Conservation (phyloP, 2,888 invertebrate genomes). For the Pachymerium ferrugineum region DNA sequence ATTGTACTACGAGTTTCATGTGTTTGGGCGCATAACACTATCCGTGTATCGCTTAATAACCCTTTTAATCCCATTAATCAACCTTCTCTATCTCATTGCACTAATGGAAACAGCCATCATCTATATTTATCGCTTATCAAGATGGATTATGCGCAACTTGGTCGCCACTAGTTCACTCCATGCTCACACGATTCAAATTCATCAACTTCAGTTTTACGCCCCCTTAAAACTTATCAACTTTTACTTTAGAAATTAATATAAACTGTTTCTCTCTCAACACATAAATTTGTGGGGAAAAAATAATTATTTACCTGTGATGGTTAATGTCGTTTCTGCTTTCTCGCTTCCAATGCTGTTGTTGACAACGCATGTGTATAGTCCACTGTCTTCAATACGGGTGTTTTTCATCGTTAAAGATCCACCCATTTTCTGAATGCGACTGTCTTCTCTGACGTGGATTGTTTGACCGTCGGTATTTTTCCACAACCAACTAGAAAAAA, state of each 20-base stretch:
- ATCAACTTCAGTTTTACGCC: constrained; percentile 13
- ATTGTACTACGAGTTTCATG: neutral
- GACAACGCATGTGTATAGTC: constrained; percentile 88
- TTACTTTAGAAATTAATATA: neutral
- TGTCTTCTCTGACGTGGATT: neutral
- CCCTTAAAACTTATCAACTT: neutral
- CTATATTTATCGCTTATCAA: neutral
- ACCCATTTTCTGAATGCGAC: constrained; percentile 80
- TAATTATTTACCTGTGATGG: constrained; percentile 62
- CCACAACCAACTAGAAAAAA: constrained; percentile 13
- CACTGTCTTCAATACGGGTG: constrained; percentile 85
- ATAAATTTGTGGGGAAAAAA: too few relatives aligned
- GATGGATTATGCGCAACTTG: neutral
- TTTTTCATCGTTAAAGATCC: constrained; percentile 88
- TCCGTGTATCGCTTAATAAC: neutral
- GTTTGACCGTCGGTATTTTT: neutral
- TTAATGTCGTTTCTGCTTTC: constrained; percentile 84
- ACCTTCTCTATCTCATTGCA: neutral
- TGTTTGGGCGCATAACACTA: neutral
- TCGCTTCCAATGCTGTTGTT: constrained; percentile 90
- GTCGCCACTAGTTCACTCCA: too few relatives aligned
- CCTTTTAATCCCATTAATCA: constrained; percentile 8
- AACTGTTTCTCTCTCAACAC: neutral
- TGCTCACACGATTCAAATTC: neutral
- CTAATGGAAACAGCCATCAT: constrained; percentile 8